Evolutionary conservation across 2,888 invertebrate species (phyloP), one percentile per base, ranked within the genome.

Genomic region (Lasius platythorax): DNA sequence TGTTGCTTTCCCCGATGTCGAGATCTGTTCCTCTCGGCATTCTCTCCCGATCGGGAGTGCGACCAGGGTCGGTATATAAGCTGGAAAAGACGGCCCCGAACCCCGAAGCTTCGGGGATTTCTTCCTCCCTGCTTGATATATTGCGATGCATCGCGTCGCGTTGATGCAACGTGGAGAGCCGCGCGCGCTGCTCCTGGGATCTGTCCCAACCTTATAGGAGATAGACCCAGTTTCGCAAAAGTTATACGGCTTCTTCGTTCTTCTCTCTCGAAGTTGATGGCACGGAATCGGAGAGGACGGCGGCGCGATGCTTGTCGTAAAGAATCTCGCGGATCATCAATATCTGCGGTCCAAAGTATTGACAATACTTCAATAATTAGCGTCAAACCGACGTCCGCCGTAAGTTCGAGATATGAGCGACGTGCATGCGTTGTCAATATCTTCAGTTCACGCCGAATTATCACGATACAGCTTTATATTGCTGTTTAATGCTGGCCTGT

Each of bases 61-160:
- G 28, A 40, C 23, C 74, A 28, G 15, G 46, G 33, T 67, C 79
- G 64, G 74, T 79, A 73, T 79, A 73, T 74, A 85, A 87, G 81
- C 66, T 33, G 72, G 67, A 53, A 76, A 66, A 89, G 90, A 67
- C 90, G 85, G 83, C 83, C 86, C 83, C 86, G 84, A 82, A 87
- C 83, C 86, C 83, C 86, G 84, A 82, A 87, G 88, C 91, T 91
- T 91, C 84, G n/a, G 85, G 87, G 91, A 91, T 91, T 90, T 91
- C 85, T 86, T 83, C 84, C 8, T 53, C 78, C 79, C 66, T 23
- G 85, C 83, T 82, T 86, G 82, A 88, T 85, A 87, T 85, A 88
- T 70, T 56, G 84, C 83, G 84, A 81, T 72, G 56, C 83, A 68
- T 56, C 81, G 78, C 83, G 67, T 72, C 73, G 18, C 50, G 68